phyloP scores from a whole-genome alignment of 1,140 invertebrate genomes.

The Dendrolimus punctatus region DNA sequence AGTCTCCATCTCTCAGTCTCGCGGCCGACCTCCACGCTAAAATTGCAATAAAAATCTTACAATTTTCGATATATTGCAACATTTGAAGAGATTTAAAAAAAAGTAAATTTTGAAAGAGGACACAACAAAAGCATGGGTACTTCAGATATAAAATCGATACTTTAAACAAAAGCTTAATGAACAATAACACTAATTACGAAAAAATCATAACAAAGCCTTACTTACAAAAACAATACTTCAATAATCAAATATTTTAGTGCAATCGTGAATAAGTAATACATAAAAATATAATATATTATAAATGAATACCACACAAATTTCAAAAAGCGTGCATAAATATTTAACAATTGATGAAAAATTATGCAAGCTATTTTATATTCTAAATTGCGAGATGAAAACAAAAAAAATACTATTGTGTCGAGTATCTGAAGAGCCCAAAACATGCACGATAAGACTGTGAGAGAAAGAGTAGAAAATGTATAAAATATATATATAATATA shows the following conservation, averaged over 20 bases:
- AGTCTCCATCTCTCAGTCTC: conserved; percentile 65
- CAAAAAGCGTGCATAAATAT: no score
- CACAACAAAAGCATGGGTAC: conserved; percentile 15
- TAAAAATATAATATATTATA: no score
- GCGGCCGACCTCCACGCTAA: conserved; percentile 55
- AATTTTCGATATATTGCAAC: conserved; percentile 17
- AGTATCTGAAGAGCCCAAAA: conserved; percentile 14
- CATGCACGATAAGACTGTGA: conserved; percentile 40
- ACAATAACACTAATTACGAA: no score
- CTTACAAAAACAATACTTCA: no score
- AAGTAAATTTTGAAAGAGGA: conserved; percentile 20
- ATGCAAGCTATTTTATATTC: no score
- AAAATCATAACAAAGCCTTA: no score
- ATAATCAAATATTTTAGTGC: no score
- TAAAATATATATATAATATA: conserved; percentile 11
- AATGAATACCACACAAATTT: no score
- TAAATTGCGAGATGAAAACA: no score
- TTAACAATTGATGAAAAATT: no score
- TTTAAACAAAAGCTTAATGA: no score
- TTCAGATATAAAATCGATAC: conserved; percentile 12
- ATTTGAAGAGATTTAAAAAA: conserved; percentile 1
- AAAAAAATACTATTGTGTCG: background rate
- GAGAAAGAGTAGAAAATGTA: conserved; percentile 30
- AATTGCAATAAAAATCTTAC: conserved; percentile 49
- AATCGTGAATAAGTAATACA: no score